Base-by-base conservation (phyloP, 2,888 invertebrate genomes). In the Deilephila elpenor region DNA sequence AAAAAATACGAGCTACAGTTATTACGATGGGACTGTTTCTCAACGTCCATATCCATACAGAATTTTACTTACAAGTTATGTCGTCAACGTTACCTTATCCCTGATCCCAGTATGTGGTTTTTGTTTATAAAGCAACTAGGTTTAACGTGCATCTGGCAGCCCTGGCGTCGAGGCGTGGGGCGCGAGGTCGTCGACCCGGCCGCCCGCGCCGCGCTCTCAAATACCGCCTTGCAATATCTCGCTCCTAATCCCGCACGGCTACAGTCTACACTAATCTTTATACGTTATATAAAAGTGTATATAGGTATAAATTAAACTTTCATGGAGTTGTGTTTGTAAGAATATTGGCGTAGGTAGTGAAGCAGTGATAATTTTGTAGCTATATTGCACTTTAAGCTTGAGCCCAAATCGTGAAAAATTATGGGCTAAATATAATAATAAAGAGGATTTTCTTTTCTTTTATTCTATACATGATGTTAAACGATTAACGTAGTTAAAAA, bases 191-290 rank as follows among this genome's bases (percentile, higher is more conserved):
- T 78, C 85, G 93, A 89, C 93, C 93, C 88, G 79, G 79, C 88
- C 90, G 92, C 91, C 89, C 89, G 89, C 90, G 89, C 89, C 77
- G 72, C 67, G 85, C 87, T 86, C 90, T 89, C 89, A 89, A 91
- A 92, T 90, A 92, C 86, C 90, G 89, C 88, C 87, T 88, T 84
- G 91, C 91, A 90, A 93, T 93, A 92, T 92, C 90, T 88, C 80
- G 86, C 84, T 84, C 86, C 88, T 91, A 90, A 89, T 89, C 88
- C 87, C 81, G 82, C 82, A 78, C 85, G 84, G 83, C 84, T 88
- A 81, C 79, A 81, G 84, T 84, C 84, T 88, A 81, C 79, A 81
- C 85, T 84, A 80, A 85, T 84, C 88, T 88, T 89, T 89, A 88
- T 85, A 86, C 80, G 79, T 70, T 77, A 79, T 75, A 75, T 83